Evolutionary conservation across 1,140 invertebrate genomes (phyloP).

Genomic region (Listronotus oregonensis): DNA sequence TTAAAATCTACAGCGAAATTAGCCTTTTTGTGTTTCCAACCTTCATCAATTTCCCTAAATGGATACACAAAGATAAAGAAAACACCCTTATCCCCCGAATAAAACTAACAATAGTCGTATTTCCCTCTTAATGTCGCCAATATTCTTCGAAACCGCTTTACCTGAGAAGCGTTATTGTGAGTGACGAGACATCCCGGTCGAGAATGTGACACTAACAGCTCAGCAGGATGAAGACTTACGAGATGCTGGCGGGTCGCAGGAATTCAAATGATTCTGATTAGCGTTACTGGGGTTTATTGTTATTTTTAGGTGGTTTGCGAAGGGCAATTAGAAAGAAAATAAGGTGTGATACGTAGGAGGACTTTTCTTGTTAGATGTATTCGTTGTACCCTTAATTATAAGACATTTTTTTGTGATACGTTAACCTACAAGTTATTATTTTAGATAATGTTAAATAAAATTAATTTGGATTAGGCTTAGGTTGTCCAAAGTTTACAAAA

Average conservation of each 20-base stretch:
- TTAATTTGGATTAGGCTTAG: too few species aligned
- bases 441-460: too few species aligned
- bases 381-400: too few species aligned
- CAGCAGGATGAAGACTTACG: slow-evolving; percentile 32
- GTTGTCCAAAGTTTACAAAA: too few species aligned
- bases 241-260: slow-evolving; percentile 22
- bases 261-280: slow-evolving; percentile 36
- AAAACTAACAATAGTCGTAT: slow-evolving; percentile 35
- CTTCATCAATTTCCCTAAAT: slow-evolving; percentile 3
- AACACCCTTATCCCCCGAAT: slow-evolving; percentile 19
- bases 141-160: slow-evolving; percentile 36
- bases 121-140: slow-evolving; percentile 22
- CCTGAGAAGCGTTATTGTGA: slow-evolving; percentile 37
- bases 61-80: slow-evolving; percentile 13
- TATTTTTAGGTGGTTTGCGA: slow-evolving; percentile 27
- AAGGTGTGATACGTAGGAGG: too few species aligned
- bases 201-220: slow-evolving; percentile 33
- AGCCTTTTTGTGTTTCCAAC: slow-evolving; percentile 5
- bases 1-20: not conserved
- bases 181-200: slow-evolving; percentile 33
- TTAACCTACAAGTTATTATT: too few species aligned
- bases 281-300: slow-evolving; percentile 35
- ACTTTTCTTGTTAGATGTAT: too few species aligned
- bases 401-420: too few species aligned
- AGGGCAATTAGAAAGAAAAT: slow-evolving; percentile 23